Evolutionary conservation across 2,888 invertebrate species (phyloP).

Genomic region (Hanleya hanleyi): DNA sequence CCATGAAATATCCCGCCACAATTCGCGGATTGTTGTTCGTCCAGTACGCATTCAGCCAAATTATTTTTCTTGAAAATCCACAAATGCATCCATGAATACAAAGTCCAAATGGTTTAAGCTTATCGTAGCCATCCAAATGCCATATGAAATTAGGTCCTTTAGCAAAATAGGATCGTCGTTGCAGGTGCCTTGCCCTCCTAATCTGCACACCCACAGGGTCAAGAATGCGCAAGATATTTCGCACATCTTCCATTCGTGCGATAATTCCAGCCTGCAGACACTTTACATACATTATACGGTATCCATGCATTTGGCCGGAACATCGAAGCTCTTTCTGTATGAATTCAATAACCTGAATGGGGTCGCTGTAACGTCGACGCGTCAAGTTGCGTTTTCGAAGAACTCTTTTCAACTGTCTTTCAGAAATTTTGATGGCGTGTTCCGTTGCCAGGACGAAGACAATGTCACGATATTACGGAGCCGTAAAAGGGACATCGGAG

Average conservation of each 20-base stretch:
- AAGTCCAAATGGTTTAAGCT: constrained; percentile 3
- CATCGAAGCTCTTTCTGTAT: no score
- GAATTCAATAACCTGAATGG: constrained; percentile 15
- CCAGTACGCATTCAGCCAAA: constrained; percentile 27
- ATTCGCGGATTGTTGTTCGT: constrained; percentile 32
- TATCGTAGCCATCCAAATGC: neutral
- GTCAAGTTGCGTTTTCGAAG: no score
- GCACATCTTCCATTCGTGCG: neutral
- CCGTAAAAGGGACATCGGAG: no score
- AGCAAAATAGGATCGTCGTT: neutral
- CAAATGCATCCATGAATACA: constrained; percentile 29
- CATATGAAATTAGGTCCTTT: neutral
- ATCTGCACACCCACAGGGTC: neutral
- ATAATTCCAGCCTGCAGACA: neutral
- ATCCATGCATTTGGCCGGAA: neutral
- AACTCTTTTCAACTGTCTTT: no score
- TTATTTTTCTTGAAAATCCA: constrained; percentile 11
- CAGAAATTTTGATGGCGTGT: no score
- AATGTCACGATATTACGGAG: no score
- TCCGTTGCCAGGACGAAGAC: no score
- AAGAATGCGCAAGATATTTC: neutral
- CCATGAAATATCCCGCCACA: constrained; percentile 4
- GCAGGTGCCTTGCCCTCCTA: neutral
- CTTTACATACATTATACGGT: neutral
- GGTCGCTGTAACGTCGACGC: no score